A percentile compares a stretch with the other conserved stretches of the same genome.
phyloP scores from a whole-genome alignment of 2,888 invertebrate genomes.

The Uloborus plumipes region DNA sequence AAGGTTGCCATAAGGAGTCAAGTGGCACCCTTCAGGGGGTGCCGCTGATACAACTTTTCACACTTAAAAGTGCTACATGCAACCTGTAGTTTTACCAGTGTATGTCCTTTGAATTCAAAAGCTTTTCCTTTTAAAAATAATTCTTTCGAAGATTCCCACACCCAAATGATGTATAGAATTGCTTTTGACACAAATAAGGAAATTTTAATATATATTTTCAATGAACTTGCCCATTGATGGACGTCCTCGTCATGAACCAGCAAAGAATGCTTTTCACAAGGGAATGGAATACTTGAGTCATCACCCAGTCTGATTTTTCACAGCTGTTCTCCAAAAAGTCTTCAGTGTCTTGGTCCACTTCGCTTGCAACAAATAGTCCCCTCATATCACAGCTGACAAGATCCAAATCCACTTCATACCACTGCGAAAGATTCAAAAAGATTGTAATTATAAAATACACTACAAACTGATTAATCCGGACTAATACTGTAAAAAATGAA shows the following conservation, averaged over 20 bases:
- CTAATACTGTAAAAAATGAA: too few relatives aligned
- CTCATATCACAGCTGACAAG: constrained; percentile 67
- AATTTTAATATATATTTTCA: background rate
- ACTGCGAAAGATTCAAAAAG: constrained; percentile 69
- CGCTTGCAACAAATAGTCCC: constrained; percentile 66
- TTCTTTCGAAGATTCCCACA: background rate
- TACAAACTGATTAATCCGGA: too few relatives aligned
- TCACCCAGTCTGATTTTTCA: constrained; percentile 86
- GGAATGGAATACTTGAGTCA: constrained; percentile 91
- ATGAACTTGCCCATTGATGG: constrained; percentile 88
- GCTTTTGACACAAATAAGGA: background rate
- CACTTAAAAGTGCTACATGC: too few relatives aligned
- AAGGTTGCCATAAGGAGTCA: too few relatives aligned
- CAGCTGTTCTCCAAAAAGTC: constrained; percentile 81
- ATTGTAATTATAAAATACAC: too few relatives aligned
- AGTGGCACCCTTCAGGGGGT: too few relatives aligned
- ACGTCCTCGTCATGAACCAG: constrained; percentile 93
- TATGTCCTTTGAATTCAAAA: too few relatives aligned
- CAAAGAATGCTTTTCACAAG: constrained; percentile 86
- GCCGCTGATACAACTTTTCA: too few relatives aligned
- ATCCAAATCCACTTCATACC: constrained; percentile 78
- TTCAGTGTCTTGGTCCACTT: constrained; percentile 81
- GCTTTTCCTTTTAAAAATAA: background rate
- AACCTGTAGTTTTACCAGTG: too few relatives aligned
- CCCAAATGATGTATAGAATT: background rate